phyloP scores from a whole-genome alignment of 1,140 invertebrate genomes.

The Lysiphlebus fabarum region DNA sequence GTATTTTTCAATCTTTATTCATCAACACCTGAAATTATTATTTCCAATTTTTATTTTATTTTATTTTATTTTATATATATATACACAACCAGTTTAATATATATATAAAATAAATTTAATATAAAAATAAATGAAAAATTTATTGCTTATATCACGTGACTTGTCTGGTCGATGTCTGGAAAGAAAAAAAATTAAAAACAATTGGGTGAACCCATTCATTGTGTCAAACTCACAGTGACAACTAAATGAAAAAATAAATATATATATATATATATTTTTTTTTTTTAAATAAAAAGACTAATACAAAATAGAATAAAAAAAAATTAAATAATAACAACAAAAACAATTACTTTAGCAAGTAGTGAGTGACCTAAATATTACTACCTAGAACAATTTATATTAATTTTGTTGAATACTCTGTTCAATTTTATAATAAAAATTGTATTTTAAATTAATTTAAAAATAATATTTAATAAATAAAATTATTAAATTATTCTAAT shows the following conservation, averaged over 20 bases:
- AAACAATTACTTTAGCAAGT: neutral
- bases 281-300: neutral
- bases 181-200: slow-evolving; percentile 2
- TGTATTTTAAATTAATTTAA: neutral
- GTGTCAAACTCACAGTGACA: slow-evolving; percentile 9
- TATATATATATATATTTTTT: no score
- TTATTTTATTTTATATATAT: neutral
- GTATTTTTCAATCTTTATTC: neutral
- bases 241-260: slow-evolving; percentile 9
- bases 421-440: no score
- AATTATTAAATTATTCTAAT: no score
- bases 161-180: slow-evolving; percentile 32
- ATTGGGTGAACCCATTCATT: slow-evolving; percentile 10
- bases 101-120: no score
- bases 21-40: slow-evolving; percentile 6
- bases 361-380: slow-evolving; percentile 15
- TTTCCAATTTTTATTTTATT: neutral
- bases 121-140: no score
- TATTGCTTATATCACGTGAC: slow-evolving; percentile 35
- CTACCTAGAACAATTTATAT: neutral
- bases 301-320: no score
- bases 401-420: no score
- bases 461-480: neutral
- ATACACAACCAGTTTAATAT: no score
- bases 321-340: no score